Evolutionary conservation across 2,888 invertebrate species (phyloP).

Genomic region (Isoperla grammatica): DNA sequence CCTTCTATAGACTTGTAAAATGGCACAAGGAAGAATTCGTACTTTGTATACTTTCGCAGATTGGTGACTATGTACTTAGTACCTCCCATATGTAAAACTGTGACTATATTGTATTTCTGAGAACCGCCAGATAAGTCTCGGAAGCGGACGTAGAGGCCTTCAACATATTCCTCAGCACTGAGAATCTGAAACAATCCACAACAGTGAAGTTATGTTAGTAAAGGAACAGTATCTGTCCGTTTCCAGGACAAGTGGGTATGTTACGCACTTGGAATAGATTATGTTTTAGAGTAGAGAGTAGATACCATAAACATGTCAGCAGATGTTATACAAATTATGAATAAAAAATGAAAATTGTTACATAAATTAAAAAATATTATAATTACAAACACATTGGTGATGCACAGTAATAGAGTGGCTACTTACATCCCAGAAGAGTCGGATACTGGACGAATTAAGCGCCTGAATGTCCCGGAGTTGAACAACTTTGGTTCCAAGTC

Average conservation of each 20-base stretch:
- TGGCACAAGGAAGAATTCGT: constrained; percentile 89
- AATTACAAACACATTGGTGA: too few relatives aligned
- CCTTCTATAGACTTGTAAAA: constrained; percentile 85
- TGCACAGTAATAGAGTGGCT: constrained; percentile 17
- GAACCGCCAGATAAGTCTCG: constrained; percentile 56
- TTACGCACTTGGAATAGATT: too few relatives aligned
- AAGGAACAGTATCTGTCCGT: too few relatives aligned
- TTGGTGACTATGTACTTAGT: constrained; percentile 70
- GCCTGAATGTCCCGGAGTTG: constrained; percentile 60
- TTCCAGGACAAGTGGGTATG: too few relatives aligned
- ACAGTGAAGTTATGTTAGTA: too few relatives aligned
- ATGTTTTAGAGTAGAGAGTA: too few relatives aligned
- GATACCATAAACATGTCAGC: too few relatives aligned
- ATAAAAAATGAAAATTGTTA: too few relatives aligned
- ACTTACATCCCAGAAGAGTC: constrained; percentile 76
- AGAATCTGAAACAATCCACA: constrained; percentile 41
- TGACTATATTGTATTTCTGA: constrained; percentile 63
- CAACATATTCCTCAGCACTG: constrained; percentile 52
- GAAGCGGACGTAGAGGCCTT: constrained; percentile 66
- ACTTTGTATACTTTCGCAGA: constrained; percentile 78
- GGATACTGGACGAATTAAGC: constrained; percentile 68
- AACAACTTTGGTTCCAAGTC: constrained; percentile 73
- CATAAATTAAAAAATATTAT: too few relatives aligned
- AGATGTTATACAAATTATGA: too few relatives aligned
- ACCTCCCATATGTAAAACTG: constrained; percentile 62